Conservation (phyloP, 2,113 vertebrate species). For the Progne subis region DNA sequence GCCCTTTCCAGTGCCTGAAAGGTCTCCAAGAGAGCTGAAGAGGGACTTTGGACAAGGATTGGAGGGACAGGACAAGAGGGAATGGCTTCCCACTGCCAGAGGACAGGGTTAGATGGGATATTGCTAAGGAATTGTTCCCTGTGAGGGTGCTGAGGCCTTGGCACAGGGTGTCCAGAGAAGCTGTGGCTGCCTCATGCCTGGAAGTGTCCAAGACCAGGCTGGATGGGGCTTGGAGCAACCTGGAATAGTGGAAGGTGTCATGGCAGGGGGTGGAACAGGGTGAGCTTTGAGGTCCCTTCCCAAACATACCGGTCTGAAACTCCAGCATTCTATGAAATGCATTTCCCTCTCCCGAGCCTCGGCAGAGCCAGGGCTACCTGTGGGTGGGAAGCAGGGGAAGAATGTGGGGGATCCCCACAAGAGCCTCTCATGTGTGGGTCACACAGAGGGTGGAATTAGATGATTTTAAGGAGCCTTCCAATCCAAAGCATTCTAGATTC, state of each 20-base stretch:
- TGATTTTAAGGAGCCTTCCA: not conserved
- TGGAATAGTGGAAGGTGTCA: not conserved
- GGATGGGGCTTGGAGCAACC: rapidly evolving
- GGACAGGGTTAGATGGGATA: rapidly evolving
- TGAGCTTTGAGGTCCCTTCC: not conserved
- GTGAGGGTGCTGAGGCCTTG: not conserved
- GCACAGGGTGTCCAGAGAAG: not conserved
- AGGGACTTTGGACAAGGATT: not conserved
- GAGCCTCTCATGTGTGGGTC: not conserved
- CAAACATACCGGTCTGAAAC: not conserved
- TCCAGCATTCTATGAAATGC: not conserved
- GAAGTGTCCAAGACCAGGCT: not conserved
- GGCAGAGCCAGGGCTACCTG: not conserved
- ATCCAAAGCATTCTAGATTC: not conserved
- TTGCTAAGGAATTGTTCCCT: rapidly evolving
- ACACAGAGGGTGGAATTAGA: not conserved
- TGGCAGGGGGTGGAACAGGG: not conserved
- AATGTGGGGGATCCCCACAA: not conserved
- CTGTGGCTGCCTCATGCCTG: not conserved
- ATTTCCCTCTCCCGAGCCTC: not conserved
- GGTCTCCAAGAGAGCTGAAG: not conserved
- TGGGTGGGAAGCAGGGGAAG: not conserved
- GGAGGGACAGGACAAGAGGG: not conserved
- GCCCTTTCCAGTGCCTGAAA: not conserved
- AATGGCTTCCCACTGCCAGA: not conserved